Conservation (phyloP, 2,797 vertebrate genomes). For the Silurus lanzhouensis region DNA sequence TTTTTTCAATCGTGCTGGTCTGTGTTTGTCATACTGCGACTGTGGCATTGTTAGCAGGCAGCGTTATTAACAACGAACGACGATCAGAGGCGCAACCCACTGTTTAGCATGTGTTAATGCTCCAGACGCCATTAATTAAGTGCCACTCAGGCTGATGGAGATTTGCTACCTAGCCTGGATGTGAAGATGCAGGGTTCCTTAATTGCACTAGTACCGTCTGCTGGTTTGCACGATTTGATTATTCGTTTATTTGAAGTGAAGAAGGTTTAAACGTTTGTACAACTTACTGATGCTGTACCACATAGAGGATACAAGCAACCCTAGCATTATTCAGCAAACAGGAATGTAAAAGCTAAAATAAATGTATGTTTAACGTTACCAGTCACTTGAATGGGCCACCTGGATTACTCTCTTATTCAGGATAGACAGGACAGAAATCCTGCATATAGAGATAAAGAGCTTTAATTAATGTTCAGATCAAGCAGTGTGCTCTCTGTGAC, state of each 20-base stretch:
- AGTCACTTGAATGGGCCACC: background rate
- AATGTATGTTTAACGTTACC: background rate
- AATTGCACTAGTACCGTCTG: background rate
- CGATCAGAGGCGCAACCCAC: conserved; percentile 25
- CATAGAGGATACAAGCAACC: background rate
- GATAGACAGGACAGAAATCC: background rate
- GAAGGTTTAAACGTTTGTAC: background rate
- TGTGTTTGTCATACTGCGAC: conserved; percentile 24
- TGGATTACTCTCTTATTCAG: background rate
- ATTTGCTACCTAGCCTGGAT: conserved; percentile 14
- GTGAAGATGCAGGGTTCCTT: background rate
- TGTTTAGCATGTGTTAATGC: conserved; percentile 28
- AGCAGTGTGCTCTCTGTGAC: background rate
- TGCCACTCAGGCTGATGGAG: conserved; percentile 21
- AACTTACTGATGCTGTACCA: background rate
- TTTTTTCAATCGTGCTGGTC: conserved; percentile 4
- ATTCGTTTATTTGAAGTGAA: background rate
- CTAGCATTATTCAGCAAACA: background rate
- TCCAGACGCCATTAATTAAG: conserved; percentile 23
- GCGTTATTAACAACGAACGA: conserved; percentile 26
- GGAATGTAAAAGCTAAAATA: background rate
- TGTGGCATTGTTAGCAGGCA: conserved; percentile 10
- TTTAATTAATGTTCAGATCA: background rate
- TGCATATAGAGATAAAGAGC: background rate
- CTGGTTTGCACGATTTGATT: background rate